phyloP scores from a whole-genome alignment of 1,140 invertebrate species.

The Euura lappo region DNA sequence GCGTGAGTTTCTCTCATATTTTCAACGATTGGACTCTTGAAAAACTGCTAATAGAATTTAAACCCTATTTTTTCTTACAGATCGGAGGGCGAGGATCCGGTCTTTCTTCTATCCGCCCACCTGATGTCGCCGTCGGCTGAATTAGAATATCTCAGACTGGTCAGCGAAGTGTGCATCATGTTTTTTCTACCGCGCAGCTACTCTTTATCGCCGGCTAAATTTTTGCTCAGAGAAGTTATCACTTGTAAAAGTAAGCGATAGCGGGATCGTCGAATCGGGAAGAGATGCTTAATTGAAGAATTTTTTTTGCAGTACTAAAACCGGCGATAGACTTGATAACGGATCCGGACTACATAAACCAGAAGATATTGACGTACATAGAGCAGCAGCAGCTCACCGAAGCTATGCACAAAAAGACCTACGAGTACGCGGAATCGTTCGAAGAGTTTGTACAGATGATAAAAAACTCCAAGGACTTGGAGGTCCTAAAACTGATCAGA shows the following conservation, averaged over 20 bases:
- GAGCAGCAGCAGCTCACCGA: conserved; percentile 78
- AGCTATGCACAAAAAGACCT: conserved; percentile 80
- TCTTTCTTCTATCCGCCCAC: conserved; percentile 79
- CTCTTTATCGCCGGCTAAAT: conserved; percentile 75
- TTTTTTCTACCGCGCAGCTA: conserved; percentile 82
- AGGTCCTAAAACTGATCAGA: conserved; percentile 84
- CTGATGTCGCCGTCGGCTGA: conserved; percentile 76
- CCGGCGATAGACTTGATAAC: conserved; percentile 84
- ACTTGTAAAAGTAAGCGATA: conserved; percentile 76
- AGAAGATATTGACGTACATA: conserved; percentile 83
- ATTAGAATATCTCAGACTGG: conserved; percentile 79
- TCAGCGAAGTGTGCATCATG: conserved; percentile 83
- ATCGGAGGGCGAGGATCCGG: conserved; percentile 66
- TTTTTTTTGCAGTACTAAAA: conserved; percentile 74
- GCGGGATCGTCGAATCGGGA: not conserved
- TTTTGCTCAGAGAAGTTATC: conserved; percentile 82
- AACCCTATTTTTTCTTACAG: conserved; percentile 47
- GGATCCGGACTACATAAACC: conserved; percentile 91
- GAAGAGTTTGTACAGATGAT: conserved; percentile 90
- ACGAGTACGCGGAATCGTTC: conserved; percentile 87
- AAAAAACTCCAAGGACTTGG: conserved; percentile 79
- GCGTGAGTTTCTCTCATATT: conserved; percentile 64
- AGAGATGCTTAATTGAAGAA: not conserved
- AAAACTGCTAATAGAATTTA: too few species aligned
- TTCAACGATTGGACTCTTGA: not conserved